Evolutionary conservation across 2,113 vertebrate species (phyloP).

Genomic region (Eulacestoma nigropectus): DNA sequence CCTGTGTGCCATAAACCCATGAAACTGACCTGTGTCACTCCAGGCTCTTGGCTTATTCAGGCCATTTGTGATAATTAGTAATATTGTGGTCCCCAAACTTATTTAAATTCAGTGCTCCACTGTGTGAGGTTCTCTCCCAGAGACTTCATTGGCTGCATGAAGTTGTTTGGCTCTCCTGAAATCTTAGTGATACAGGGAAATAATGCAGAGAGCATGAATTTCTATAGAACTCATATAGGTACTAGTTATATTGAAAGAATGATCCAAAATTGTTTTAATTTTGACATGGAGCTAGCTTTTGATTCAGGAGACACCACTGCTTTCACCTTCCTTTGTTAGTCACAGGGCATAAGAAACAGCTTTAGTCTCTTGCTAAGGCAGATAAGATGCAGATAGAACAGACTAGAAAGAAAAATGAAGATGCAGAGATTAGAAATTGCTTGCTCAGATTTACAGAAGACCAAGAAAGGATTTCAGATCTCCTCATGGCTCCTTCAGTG

Average conservation of each 20-base stretch:
- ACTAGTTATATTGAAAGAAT: background rate
- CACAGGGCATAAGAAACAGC: background rate
- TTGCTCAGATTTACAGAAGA: background rate
- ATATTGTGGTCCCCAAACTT: background rate
- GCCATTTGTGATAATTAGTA: background rate
- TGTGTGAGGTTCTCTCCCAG: background rate
- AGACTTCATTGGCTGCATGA: background rate
- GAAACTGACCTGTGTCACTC: background rate
- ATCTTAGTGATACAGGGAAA: slow-evolving; percentile 11
- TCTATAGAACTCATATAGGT: background rate
- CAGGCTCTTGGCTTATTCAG: background rate
- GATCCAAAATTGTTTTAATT: background rate
- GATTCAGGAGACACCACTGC: background rate
- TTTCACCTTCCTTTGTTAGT: background rate
- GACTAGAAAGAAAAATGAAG: background rate
- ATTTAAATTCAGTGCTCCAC: background rate
- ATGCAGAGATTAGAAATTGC: background rate
- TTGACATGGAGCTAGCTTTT: background rate
- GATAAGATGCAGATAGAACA: background rate
- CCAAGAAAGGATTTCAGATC: background rate
- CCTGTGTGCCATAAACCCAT: background rate
- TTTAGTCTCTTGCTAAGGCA: background rate
- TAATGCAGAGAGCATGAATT: background rate
- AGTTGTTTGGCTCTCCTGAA: background rate
- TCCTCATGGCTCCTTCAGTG: background rate